Base-by-base conservation (phyloP, 2,113 vertebrate species). In the Rhinolophus ferrumequinum region DNA sequence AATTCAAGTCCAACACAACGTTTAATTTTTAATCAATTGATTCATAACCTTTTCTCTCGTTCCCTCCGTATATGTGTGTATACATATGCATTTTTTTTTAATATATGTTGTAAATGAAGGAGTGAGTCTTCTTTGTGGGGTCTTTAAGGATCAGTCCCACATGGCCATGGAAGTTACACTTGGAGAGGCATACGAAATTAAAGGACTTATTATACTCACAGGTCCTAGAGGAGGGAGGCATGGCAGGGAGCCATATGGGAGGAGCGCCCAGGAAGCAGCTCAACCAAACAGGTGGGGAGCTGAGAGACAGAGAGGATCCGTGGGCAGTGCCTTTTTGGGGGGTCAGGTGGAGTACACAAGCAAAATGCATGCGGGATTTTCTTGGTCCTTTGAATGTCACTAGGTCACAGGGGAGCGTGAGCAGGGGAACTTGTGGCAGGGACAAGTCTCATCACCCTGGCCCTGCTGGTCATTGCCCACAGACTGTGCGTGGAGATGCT, bases 201-300 rank as follows among this genome's bases (percentile, higher is more conserved):
- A n/a, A n/a, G 56, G n/a, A 14, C 3, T n/a, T 18, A 7, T 24
- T 41, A 30, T 1, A 14, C 6, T 0, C 56, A 54, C 10, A 15
- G 56, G 56, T 62, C 52, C 76, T 6, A 0, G 2, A 66, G 28
- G n/a, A 58, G 22, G 30, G 11, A 47, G 60, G 19, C 50, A 2
- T 11, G 22, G 47, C 33, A 16, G 67, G 67, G 33, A 13, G 33
- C 41, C 47, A n/a, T 5, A 8, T 4, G 58, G 58, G 6, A 22
- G 21, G 14, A 10, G n/a, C 19, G 21, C 35, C 47, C 62, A 56
- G 58, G 26, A 5, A 33, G 1, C 13, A 41, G 58, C 56, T 75
- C 26, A 13, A 21, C 38, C 41, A 52, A 19, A 19, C 41, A n/a
- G 21, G 69, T 26, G 58, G 44, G 52, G n/a, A 35, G 21, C 19